Percentiles rank a stretch among this genome's conserved stretches.
phyloP scores from a whole-genome alignment of 2,888 invertebrate species.

The Hoplodrina ambigua region DNA sequence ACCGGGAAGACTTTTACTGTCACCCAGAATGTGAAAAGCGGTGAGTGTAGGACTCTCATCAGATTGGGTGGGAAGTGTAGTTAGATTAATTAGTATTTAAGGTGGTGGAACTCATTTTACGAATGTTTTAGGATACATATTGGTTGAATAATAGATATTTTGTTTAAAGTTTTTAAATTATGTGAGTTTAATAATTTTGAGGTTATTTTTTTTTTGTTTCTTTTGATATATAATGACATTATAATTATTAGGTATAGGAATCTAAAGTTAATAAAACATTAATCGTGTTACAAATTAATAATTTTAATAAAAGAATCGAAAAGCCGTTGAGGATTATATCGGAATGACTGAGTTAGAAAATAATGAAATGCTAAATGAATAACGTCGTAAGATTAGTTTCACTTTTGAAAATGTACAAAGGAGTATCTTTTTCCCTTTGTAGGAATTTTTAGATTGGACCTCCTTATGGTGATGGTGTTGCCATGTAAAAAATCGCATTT shows the following conservation, averaged over 20 bases:
- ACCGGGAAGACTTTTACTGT: slow-evolving; percentile 98
- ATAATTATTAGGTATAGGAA: background rate
- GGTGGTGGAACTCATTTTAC: slow-evolving; percentile 66
- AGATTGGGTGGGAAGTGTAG: slow-evolving; percentile 78
- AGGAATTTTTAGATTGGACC: slow-evolving; percentile 32
- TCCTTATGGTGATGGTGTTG: slow-evolving; percentile 64
- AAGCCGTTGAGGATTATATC: slow-evolving; percentile 1
- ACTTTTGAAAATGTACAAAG: slow-evolving; percentile 69
- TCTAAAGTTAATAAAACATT: background rate
- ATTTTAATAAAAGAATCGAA: background rate
- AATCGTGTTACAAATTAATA: background rate
- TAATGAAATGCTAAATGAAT: slow-evolving; percentile 11
- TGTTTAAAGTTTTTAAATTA: background rate
- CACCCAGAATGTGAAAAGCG: slow-evolving; percentile 96
- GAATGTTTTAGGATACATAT: slow-evolving; percentile 21
- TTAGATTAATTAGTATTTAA: slow-evolving; percentile 63
- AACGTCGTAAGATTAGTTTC: slow-evolving; percentile 69
- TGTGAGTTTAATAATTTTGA: background rate
- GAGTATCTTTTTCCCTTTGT: slow-evolving; percentile 82
- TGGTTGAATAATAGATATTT: background rate
- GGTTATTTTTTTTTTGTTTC: background rate
- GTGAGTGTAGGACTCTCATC: slow-evolving; percentile 84
- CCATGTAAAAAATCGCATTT: slow-evolving; percentile 58
- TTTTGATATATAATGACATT: background rate
- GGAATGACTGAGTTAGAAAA: slow-evolving; percentile 35